Conservation (phyloP, 2,113 vertebrate species). For the Pholis gunnellus region DNA sequence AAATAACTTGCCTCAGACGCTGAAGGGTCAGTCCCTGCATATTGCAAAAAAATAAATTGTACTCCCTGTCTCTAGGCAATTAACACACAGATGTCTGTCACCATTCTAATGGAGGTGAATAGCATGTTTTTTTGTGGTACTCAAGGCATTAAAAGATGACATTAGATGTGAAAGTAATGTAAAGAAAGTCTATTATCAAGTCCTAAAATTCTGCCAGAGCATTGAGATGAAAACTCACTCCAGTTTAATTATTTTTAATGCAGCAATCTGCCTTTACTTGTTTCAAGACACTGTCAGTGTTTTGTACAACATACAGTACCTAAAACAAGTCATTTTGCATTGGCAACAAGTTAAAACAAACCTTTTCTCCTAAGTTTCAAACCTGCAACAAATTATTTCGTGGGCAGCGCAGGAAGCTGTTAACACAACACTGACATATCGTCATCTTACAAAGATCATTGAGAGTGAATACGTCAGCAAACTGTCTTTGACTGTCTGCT, state of each 20-base stretch:
- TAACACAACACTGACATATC: not conserved
- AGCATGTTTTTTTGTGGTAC: not conserved
- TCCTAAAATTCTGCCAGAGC: not conserved
- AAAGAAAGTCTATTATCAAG: not conserved
- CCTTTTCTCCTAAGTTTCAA: not conserved
- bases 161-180: no score
- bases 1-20: slow-evolving; percentile 13
- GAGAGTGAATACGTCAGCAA: not conserved
- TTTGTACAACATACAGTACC: no score
- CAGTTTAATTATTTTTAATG: no score
- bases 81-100: not conserved
- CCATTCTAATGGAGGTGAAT: not conserved
- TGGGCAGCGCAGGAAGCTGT: not conserved
- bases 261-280: not conserved
- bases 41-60: not conserved
- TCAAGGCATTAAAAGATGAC: not conserved
- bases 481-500: no score
- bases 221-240: not conserved
- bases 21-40: not conserved
- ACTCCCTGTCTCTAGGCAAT: not conserved
- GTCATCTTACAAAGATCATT: not conserved
- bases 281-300: not conserved
- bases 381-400: not conserved
- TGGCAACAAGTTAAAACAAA: not conserved
- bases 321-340: not conserved